These are phyloP conservation scores for Drosophila subobscura DNA, from an alignment of 1,140 invertebrate species.

Conservation along the genomic window DNA sequence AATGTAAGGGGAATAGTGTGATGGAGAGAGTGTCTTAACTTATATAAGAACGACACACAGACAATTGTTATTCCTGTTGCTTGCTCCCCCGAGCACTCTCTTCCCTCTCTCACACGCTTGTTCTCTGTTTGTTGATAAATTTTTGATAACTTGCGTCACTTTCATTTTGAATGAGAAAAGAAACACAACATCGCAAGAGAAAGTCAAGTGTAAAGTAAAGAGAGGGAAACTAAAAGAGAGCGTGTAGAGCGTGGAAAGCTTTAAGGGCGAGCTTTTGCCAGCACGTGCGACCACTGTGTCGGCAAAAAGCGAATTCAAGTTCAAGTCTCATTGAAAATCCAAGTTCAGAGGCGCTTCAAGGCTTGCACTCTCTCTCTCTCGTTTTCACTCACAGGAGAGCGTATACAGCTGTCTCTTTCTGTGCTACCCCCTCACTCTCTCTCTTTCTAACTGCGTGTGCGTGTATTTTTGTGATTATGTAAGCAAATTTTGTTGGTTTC, in stretches of 20 bases:
- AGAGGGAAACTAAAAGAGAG: conserved; percentile 11
- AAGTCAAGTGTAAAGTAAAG: conserved; percentile 15
- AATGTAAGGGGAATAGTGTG: not conserved
- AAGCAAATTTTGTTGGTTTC: conserved; percentile 45
- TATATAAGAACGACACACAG: too few species aligned
- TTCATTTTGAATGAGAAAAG: conserved; percentile 59
- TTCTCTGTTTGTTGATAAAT: conserved; percentile 55
- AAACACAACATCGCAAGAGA: not conserved
- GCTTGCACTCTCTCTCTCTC: conserved; percentile 28
- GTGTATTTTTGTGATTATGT: conserved; percentile 71
- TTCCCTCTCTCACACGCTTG: conserved; percentile 9
- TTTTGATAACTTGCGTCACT: conserved; percentile 79
- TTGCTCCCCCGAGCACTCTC: conserved; percentile 23
- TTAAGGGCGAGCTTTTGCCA: conserved; percentile 38
- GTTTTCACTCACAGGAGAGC: not conserved
- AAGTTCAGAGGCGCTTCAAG: conserved; percentile 66
- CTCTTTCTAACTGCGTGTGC: conserved; percentile 4
- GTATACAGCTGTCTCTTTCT: conserved; percentile 16
- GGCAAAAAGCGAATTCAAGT: conserved; percentile 63
- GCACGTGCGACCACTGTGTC: conserved; percentile 42
- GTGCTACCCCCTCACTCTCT: conserved; percentile 22
- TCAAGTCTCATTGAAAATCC: conserved; percentile 75
- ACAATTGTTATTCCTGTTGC: conserved; percentile 47
- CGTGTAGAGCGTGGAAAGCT: conserved; percentile 47
- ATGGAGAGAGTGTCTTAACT: too few species aligned